A percentile compares a stretch with the other conserved stretches of the same genome.
phyloP scores from a whole-genome alignment of 2,113 vertebrate genomes.

The Mustela nigripes region DNA sequence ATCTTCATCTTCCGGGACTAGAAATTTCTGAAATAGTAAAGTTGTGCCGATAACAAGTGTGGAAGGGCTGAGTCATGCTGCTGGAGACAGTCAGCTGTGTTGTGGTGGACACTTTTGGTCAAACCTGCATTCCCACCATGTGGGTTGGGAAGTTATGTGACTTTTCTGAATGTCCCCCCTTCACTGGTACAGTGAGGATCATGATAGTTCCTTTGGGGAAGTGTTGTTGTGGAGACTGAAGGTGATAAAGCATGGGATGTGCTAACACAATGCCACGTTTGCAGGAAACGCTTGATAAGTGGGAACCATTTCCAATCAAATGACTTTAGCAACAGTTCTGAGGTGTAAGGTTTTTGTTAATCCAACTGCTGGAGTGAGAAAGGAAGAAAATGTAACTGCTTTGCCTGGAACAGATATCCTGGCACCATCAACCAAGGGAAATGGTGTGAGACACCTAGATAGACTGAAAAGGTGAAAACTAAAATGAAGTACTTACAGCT shows the following conservation, averaged over 20 bases:
- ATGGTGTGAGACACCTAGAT: not conserved
- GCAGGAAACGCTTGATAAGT: not conserved
- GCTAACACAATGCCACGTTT: not conserved
- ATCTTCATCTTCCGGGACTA: not conserved
- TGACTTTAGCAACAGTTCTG: not conserved
- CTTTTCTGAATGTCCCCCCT: not conserved
- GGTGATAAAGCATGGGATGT: not conserved
- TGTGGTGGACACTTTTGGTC: not conserved
- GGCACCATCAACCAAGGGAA: not conserved
- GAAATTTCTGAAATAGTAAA: not conserved
- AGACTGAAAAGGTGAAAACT: not conserved
- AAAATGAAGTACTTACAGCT: not conserved
- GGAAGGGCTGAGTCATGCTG: not conserved
- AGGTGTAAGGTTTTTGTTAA: not conserved
- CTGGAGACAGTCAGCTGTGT: not conserved
- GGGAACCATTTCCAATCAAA: not conserved
- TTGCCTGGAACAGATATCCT: not conserved
- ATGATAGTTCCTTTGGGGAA: not conserved
- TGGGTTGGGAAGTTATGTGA: not conserved
- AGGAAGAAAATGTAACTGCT: not conserved
- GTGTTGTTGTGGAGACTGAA: not conserved
- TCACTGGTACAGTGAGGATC: not conserved
- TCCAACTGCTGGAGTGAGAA: not conserved
- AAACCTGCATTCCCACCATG: not conserved
- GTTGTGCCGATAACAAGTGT: not conserved